Conservation (phyloP, 2,113 vertebrate species). For the Columba janthina region DNA sequence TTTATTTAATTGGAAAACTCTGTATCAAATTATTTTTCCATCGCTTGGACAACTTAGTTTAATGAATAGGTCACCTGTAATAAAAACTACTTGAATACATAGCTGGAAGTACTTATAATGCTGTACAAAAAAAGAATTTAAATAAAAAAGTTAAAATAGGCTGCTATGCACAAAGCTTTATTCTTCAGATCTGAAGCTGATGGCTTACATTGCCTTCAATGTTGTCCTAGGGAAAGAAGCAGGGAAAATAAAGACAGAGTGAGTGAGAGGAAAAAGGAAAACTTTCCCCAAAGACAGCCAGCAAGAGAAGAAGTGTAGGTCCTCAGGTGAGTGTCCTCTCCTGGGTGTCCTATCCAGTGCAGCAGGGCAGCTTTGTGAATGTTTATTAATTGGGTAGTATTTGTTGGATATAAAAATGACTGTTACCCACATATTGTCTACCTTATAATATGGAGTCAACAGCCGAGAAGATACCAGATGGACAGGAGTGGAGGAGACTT, state of each 20-base stretch:
- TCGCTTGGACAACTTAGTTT: neutral
- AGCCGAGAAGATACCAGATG: neutral
- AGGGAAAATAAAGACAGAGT: neutral
- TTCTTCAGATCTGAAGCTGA: neutral
- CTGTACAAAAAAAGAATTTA: neutral
- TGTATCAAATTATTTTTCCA: neutral
- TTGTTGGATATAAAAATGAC: neutral
- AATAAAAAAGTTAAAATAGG: neutral
- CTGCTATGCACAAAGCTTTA: neutral
- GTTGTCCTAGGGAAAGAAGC: neutral
- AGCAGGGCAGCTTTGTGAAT: neutral
- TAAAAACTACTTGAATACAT: neutral
- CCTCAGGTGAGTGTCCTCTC: neutral
- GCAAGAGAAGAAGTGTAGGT: neutral
- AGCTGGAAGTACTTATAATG: neutral
- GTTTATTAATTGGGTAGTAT: neutral
- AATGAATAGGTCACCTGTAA: neutral
- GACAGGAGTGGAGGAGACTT: neutral
- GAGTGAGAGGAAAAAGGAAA: neutral
- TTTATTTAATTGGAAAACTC: neutral
- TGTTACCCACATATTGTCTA: neutral
- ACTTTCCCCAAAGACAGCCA: neutral
- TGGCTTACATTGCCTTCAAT: neutral
- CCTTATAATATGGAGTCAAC: neutral
- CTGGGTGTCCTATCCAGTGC: neutral